A percentile compares a stretch with the other conserved stretches of the same genome.
phyloP scores from a whole-genome alignment of 2,797 vertebrate species.

The Enteromius thamalakanensis region DNA sequence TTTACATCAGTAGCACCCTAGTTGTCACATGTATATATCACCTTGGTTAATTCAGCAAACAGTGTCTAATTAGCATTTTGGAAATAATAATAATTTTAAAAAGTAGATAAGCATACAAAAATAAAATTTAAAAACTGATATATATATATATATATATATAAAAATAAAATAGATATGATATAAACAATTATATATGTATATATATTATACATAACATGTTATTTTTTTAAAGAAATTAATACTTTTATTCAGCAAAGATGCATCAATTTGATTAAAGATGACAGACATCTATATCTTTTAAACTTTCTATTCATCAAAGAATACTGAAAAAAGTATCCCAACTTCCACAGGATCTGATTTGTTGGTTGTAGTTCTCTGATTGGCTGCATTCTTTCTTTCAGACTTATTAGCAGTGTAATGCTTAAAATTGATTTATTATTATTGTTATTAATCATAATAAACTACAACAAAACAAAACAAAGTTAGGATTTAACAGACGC shows the following conservation, averaged over 20 bases:
- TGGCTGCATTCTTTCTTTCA: background rate
- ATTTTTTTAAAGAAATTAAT: no score
- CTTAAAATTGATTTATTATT: background rate
- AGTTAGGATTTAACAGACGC: background rate
- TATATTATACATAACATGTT: no score
- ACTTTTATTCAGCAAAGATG: no score
- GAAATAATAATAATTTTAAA: background rate
- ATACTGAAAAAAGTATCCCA: no score
- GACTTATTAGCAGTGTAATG: background rate
- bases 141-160: no score
- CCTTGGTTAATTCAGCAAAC: background rate
- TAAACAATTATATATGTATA: no score
- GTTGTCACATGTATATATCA: background rate
- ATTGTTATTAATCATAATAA: background rate
- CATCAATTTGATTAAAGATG: no score
- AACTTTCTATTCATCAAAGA: no score
- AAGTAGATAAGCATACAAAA: background rate
- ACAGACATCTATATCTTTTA: no score
- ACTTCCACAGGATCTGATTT: background rate
- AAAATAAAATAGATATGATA: no score
- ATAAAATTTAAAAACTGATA: background rate
- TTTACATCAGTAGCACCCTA: no score
- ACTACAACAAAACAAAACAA: background rate
- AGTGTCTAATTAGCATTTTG: background rate
- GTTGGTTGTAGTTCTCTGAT: background rate